Conservation (phyloP, 1,140 invertebrate species). For the Batillaria attramentaria region DNA sequence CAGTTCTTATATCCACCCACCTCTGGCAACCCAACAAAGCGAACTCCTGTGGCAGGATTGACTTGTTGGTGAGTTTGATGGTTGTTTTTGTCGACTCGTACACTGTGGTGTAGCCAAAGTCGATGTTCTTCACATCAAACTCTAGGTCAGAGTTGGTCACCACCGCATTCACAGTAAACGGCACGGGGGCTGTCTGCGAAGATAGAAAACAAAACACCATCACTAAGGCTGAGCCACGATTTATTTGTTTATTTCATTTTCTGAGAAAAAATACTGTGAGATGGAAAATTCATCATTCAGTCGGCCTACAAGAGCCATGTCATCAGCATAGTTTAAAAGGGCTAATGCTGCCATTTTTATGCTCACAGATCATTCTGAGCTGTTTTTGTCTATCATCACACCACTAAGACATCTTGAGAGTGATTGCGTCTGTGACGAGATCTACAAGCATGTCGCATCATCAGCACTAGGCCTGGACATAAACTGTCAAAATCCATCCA, state of each 20-base stretch:
- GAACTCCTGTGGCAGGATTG: conserved; percentile 71
- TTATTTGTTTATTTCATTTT: background rate
- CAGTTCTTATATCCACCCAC: conserved; percentile 60
- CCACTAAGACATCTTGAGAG: too few species aligned
- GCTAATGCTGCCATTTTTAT: too few species aligned
- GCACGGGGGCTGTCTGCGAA: conserved; percentile 65
- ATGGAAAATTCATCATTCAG: background rate
- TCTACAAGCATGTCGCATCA: too few species aligned
- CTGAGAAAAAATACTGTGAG: background rate
- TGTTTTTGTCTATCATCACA: too few species aligned
- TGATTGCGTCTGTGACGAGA: too few species aligned
- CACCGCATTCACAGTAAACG: conserved; percentile 69
- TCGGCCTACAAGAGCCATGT: too few species aligned
- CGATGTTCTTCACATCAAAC: conserved; percentile 66
- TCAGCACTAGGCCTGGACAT: too few species aligned
- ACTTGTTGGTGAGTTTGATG: conserved; percentile 69
- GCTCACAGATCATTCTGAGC: too few species aligned
- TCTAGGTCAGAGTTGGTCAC: conserved; percentile 70
- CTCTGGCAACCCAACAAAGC: conserved; percentile 70
- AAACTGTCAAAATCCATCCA: too few species aligned
- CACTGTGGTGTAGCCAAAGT: conserved; percentile 71
- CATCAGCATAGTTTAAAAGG: too few species aligned
- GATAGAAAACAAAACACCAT: conserved; percentile 12
- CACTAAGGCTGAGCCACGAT: background rate
- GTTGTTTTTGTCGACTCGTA: conserved; percentile 65